Evolutionary conservation across 2,797 vertebrate genomes (phyloP).

Genomic region (Dipus sagitta): DNA sequence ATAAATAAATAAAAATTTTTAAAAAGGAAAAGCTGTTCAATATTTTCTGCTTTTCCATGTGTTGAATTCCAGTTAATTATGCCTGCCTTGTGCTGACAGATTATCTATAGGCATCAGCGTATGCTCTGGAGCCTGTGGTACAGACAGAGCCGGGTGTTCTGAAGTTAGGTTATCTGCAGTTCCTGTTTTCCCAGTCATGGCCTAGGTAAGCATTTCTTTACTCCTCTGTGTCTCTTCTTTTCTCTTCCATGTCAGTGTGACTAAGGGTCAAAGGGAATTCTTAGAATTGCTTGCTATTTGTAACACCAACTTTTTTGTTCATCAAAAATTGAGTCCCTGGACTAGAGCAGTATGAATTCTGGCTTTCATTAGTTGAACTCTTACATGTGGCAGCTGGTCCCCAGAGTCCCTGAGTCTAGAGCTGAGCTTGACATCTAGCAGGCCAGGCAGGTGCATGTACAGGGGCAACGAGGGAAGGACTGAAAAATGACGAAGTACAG

Average conservation of each 20-base stretch:
- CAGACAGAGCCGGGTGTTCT: neutral
- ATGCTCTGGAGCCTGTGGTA: neutral
- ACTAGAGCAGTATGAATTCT: neutral
- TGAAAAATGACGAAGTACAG: neutral
- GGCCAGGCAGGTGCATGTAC: neutral
- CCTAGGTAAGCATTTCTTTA: neutral
- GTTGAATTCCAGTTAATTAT: neutral
- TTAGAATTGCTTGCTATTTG: slow-evolving; percentile 27
- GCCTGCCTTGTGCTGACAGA: neutral
- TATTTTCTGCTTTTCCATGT: neutral
- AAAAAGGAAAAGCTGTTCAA: neutral
- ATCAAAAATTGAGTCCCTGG: neutral
- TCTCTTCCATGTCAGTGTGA: neutral
- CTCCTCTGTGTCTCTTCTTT: neutral
- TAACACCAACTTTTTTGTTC: neutral
- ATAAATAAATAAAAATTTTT: too few species aligned
- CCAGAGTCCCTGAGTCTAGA: slow-evolving; percentile 2
- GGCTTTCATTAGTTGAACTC: neutral
- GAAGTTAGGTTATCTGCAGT: neutral
- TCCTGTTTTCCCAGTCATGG: neutral
- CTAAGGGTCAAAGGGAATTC: neutral
- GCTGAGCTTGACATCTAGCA: neutral
- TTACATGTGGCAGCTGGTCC: neutral
- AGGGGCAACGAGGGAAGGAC: neutral
- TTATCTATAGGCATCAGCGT: neutral